Percentiles rank a stretch among this genome's conserved stretches.
phyloP scores from a whole-genome alignment of 2,113 vertebrate genomes.

The western clawed frog (Xenopus tropicalis) region UCB_Xtro_10.0 CM004448.2:104730001-104730500 shows the following conservation, averaged over 20 bases:
- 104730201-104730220: constrained; percentile 71
- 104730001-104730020: too few species aligned
- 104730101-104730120: constrained; percentile 73
- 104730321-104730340: constrained; percentile 9
- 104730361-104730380: background rate
- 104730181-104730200: constrained; percentile 70
- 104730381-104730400: too few species aligned
- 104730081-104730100: constrained; percentile 64
- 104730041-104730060: constrained; percentile 3
- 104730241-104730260: constrained; percentile 58
- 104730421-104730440: too few species aligned
- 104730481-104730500: too few species aligned
- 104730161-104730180: constrained; percentile 80
- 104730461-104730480: too few species aligned
- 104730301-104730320: constrained; percentile 42
- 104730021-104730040: background rate
- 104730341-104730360: constrained; percentile 6
- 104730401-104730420: too few species aligned
- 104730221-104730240: constrained; percentile 63
- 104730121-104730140: constrained; percentile 70
- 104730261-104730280: constrained; percentile 61
- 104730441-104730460: too few species aligned
- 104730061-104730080: constrained; percentile 52
- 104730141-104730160: constrained; percentile 73
- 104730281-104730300: constrained; percentile 53